Conservation (phyloP, 2,888 invertebrate species). For the Hymenopus coronatus region DNA sequence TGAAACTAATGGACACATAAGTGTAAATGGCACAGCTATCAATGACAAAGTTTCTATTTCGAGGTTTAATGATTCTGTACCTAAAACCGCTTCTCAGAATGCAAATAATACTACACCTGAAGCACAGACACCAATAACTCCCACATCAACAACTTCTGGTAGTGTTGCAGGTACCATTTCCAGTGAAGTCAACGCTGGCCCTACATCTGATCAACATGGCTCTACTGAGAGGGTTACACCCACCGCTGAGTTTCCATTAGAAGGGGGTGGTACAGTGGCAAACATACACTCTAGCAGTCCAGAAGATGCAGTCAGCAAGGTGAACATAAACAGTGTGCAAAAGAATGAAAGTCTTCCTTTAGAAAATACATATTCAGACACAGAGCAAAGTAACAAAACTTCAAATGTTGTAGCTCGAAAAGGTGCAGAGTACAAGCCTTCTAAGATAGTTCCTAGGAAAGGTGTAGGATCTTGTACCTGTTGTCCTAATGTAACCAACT, state of each 20-base stretch:
- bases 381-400: slow-evolving; percentile 52
- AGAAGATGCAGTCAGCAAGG: background rate
- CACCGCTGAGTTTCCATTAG: background rate
- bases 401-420: slow-evolving; percentile 25
- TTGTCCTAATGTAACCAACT: background rate
- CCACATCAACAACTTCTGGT: background rate
- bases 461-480: slow-evolving; percentile 1
- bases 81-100: background rate
- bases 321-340: background rate
- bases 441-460: slow-evolving; percentile 27
- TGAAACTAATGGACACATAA: background rate
- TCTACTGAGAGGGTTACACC: background rate
- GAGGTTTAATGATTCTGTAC: background rate
- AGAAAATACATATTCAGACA: slow-evolving; percentile 53
- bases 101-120: background rate
- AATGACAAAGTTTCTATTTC: background rate
- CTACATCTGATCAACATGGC: background rate
- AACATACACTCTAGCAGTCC: background rate
- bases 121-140: background rate
- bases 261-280: background rate
- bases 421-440: slow-evolving; percentile 1
- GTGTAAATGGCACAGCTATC: background rate
- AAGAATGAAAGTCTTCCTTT: background rate
- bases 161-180: background rate
- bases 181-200: background rate